phyloP scores from a whole-genome alignment of 64 coral and sea anemone species.

The Exaiptasia diaphana region DNA sequence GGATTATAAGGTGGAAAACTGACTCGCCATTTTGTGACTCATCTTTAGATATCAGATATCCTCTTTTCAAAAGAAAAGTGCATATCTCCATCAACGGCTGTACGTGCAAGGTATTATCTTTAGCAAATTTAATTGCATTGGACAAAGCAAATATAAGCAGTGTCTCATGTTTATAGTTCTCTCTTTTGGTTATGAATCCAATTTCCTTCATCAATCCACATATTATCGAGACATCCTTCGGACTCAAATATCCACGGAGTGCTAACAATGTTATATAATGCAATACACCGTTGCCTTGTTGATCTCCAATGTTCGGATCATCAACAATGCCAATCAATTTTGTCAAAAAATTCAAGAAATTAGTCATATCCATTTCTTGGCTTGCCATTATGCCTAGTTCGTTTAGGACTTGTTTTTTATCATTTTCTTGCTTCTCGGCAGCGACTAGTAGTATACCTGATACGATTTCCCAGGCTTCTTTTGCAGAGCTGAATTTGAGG shows the following conservation, averaged over 20 bases:
- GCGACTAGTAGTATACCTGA: too few relatives aligned
- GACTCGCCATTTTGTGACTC: not conserved
- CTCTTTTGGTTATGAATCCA: not conserved
- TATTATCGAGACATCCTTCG: not conserved
- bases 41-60: not conserved
- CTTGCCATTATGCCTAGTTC: too few relatives aligned
- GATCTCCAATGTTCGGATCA: not conserved
- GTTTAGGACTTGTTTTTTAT: too few relatives aligned
- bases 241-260: not conserved
- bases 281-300: not conserved
- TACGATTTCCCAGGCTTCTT: too few relatives aligned
- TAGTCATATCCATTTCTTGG: too few relatives aligned
- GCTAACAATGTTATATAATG: not conserved
- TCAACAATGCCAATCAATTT: not conserved
- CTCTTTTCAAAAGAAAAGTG: not conserved
- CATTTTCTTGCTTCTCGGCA: too few relatives aligned
- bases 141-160: not conserved
- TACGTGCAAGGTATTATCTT: not conserved
- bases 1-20: not conserved
- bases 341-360: too few relatives aligned
- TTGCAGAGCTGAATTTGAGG: too few relatives aligned
- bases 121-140: too few relatives aligned
- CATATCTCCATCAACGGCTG: not conserved
- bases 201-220: not conserved
- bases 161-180: not conserved